A percentile compares a stretch with the other conserved stretches of the same genome.
Evolutionary conservation across 2,888 invertebrate species (phyloP).

Genomic region (Dolomedes plantarius): DNA sequence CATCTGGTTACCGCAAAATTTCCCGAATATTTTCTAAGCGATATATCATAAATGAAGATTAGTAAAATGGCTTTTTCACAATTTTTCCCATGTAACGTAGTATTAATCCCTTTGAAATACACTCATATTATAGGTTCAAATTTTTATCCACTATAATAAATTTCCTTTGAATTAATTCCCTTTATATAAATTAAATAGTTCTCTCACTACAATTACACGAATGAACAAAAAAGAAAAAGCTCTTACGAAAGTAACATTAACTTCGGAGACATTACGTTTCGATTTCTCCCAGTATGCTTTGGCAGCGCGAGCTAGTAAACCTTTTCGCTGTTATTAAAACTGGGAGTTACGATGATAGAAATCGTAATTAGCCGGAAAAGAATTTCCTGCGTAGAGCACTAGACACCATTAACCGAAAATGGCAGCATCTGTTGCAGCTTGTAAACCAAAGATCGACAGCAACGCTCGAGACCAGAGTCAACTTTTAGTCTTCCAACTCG

Average conservation of each 20-base stretch:
- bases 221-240: not conserved
- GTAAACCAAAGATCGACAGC: not conserved
- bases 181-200: not conserved
- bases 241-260: conserved; percentile 2
- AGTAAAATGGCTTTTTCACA: too few species aligned
- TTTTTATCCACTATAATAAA: not conserved
- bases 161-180: not conserved
- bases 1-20: too few species aligned
- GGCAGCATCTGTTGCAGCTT: conserved; percentile 5
- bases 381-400: not conserved
- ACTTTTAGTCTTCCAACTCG: too few species aligned
- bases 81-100: not conserved
- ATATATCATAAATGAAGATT: too few species aligned
- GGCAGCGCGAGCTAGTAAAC: not conserved
- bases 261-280: not conserved
- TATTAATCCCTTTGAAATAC: not conserved
- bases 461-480: not conserved
- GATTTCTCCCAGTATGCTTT: not conserved
- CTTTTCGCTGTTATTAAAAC: conserved; percentile 8
- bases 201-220: not conserved
- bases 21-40: too few species aligned
- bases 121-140: not conserved
- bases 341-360: conserved; percentile 8
- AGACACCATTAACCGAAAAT: not conserved
- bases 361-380: conserved; percentile 4